These are phyloP conservation scores for Lethocerus indicus DNA, from an alignment of 1,140 invertebrate species.

Conservation along the genomic window DNA sequence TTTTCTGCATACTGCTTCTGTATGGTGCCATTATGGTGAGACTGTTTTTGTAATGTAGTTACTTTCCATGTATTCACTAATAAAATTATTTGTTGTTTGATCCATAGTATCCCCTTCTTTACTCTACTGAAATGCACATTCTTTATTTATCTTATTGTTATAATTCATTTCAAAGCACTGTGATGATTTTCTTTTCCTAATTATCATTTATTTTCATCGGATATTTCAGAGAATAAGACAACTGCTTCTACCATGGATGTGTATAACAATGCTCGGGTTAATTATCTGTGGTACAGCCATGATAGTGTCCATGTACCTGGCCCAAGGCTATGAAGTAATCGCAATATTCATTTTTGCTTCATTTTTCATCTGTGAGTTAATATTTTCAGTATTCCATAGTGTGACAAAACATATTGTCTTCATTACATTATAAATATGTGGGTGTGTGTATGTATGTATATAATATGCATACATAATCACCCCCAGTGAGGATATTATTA, in stretches of 20 bases:
- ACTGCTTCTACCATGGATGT: slow-evolving; percentile 30
- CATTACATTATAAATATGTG: background rate
- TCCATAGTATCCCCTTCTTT: background rate
- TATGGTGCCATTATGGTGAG: slow-evolving; percentile 30
- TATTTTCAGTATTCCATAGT: background rate
- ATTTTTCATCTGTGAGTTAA: slow-evolving; percentile 4
- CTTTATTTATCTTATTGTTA: background rate
- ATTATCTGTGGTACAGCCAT: slow-evolving; percentile 23
- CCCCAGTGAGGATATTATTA: background rate
- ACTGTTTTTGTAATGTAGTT: background rate
- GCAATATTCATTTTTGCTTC: slow-evolving; percentile 11
- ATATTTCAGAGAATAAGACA: slow-evolving; percentile 26
- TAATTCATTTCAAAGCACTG: too few relatives aligned
- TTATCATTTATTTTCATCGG: slow-evolving; percentile 10
- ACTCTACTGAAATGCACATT: background rate
- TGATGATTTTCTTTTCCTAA: too few relatives aligned
- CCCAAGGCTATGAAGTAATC: slow-evolving; percentile 16
- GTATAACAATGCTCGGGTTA: slow-evolving; percentile 24
- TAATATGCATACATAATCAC: background rate
- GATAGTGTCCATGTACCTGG: slow-evolving; percentile 24
- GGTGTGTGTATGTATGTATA: background rate
- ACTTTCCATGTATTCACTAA: background rate
- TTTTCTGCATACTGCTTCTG: slow-evolving; percentile 26
- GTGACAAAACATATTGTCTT: background rate
- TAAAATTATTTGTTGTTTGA: too few relatives aligned